Evolutionary conservation across 2,797 vertebrate species (phyloP), one percentile per base, ranked within the genome.

Genomic region (Fringilla coelebs): DNA sequence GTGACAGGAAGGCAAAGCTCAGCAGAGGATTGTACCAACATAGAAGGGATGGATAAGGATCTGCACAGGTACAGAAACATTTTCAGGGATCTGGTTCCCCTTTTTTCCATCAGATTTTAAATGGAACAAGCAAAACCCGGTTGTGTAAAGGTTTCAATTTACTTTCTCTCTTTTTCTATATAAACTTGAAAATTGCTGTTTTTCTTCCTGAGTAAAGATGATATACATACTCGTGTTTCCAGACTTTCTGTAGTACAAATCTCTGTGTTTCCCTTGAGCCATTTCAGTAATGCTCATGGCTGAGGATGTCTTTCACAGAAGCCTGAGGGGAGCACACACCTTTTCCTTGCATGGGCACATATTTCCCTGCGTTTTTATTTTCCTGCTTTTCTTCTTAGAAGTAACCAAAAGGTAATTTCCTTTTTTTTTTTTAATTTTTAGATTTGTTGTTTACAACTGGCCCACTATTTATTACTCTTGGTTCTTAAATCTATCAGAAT

Each of bases 251-350:
- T 28, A 28, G 21, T 22, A 48, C 40, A 36, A 77, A 92, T 51
- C 13, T 13, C 31, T 60, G 43, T 81, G 46, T 34, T 85, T 62
- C 54, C 34, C 66, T 66, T 60, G 43, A 84, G 62, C 34, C 29
- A 8, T 52, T 66, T 63, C 74, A 66, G 32, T 10, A 58, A 38
- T 0, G 1, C 43, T 51, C 46, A 10, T 0, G 3, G 61, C 70
- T 88, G 40, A 55, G 60, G 60, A 28, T 32, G 9, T 2, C 52
- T 66, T 45, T 74, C 46, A 65, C 49, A 86, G 70, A 43, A 67
- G 58, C 49, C 76, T 15, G 40, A 55, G 36, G 29, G 21, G 26
- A 48, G 41, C 32, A 49, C 38, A 22, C 34, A 26, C 6, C 32
- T 79, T 90, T 66, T 82, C 49, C 54, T 55, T 68, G 10, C 3